Evolutionary conservation across 2,888 invertebrate species (phyloP).

Genomic region (Odontocolon sp.): DNA sequence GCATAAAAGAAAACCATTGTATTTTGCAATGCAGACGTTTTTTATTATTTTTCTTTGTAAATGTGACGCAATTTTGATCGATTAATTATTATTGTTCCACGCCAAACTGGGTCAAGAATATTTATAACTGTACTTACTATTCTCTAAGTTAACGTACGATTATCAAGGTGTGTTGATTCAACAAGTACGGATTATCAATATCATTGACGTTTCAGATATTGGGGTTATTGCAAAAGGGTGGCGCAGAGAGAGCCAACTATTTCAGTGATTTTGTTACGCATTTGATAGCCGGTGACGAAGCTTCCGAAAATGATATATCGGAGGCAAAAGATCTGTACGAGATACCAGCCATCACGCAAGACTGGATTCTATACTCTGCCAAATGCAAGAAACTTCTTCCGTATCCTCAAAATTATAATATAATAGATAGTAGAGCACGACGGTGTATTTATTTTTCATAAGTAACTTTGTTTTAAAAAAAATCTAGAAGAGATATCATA

Average conservation of each 20-base stretch:
- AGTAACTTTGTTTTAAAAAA: neutral
- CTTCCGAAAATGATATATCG: slow-evolving; percentile 91
- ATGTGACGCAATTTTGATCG: slow-evolving; percentile 23
- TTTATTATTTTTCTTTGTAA: too few species aligned
- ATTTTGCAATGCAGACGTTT: too few species aligned
- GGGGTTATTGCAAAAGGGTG: slow-evolving; percentile 90
- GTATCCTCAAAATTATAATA: slow-evolving; percentile 81
- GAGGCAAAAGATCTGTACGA: slow-evolving; percentile 97
- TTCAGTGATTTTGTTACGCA: slow-evolving; percentile 96
- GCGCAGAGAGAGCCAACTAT: slow-evolving; percentile 93
- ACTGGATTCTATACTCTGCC: slow-evolving; percentile 89
- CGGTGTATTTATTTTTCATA: neutral
- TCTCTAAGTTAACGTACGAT: too few species aligned
- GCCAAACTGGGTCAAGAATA: too few species aligned
- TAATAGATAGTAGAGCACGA: slow-evolving; percentile 12
- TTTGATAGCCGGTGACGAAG: slow-evolving; percentile 93
- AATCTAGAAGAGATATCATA: too few species aligned
- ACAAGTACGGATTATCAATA: neutral
- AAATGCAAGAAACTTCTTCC: slow-evolving; percentile 84
- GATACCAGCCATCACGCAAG: slow-evolving; percentile 93
- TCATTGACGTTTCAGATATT: slow-evolving; percentile 84
- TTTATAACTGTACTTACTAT: too few species aligned
- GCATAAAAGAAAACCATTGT: too few species aligned
- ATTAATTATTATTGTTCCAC: slow-evolving; percentile 9
- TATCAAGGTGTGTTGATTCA: too few species aligned